Base-by-base conservation (phyloP, 2,888 invertebrate species). In the Caenorhabditis angaria region DNA sequence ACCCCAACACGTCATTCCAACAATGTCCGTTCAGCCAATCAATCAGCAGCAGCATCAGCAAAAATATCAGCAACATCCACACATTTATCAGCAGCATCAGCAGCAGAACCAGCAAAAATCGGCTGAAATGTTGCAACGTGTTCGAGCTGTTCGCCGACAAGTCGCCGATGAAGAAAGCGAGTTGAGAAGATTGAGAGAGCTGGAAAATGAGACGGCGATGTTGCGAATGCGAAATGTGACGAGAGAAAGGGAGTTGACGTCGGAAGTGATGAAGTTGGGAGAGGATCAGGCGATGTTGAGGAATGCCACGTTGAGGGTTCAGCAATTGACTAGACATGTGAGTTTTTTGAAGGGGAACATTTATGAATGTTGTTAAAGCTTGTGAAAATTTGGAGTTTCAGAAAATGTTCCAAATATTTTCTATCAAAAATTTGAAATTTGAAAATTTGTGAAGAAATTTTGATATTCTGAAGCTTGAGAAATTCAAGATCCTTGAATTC, bases 281-380 rank as follows among this genome's bases (percentile, higher is more conserved):
- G 77, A 78, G 5, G 63, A 71, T 12, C 68, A 79, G 55, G 20
- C 70, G 20, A 66, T 72, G 22, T 62, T 80, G 55, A 64, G 94
- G 66, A 90, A 95, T 91, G 97, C 97, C n/a, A 95, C 97, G 88
- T 94, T 94, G 87, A 95, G 95, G 90, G 97, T 97, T 87, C 96
- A 97, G 88, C 94, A 95, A 89, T 91, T 97, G 88, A 95, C 95
- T 77, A 62, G 70, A 63, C 80, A 84, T 70, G 82, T 80, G 56
- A 62, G 68, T n/a, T n/a, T 47, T 48, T 10, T 20, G 6, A 24
- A 50, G 25, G 24, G 14, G 28, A 27, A 54, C 28, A 35, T 10
- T 10, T 10, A 35, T 10, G 14, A 35, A 35, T 35, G 14, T 6
- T 10, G 35, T 10, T 8, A 51, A n/a, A 51, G 10, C 8, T 8